phyloP scores from a whole-genome alignment of 2,888 invertebrate species.

The Trissolcus brochymenae region DNA sequence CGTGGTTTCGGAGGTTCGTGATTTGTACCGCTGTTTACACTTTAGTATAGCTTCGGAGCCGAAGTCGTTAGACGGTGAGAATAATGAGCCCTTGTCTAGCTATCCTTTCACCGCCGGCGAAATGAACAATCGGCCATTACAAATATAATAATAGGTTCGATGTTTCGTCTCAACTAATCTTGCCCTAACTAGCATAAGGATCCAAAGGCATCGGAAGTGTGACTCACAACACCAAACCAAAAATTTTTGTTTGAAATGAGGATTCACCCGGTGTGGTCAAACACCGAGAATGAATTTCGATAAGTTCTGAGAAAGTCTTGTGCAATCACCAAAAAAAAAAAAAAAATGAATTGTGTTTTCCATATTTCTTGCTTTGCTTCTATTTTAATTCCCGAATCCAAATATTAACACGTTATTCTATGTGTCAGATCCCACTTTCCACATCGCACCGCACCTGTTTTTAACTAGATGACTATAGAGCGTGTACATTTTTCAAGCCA shows the following conservation, averaged over 20 bases:
- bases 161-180: conserved; percentile 34
- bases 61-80: conserved; percentile 47
- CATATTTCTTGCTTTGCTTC: too few species aligned
- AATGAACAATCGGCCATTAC: conserved; percentile 32
- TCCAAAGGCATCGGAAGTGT: conserved; percentile 11
- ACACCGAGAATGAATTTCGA: too few species aligned
- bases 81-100: conserved; percentile 43
- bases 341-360: too few species aligned
- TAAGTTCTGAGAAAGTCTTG: too few species aligned
- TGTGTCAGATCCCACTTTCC: too few species aligned
- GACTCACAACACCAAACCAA: conserved; percentile 17
- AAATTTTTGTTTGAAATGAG: too few species aligned
- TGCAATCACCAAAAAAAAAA: too few species aligned
- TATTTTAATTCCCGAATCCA: too few species aligned
- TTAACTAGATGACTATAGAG: too few species aligned
- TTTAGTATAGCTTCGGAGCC: conserved; percentile 24
- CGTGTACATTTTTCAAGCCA: background rate
- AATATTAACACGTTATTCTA: too few species aligned
- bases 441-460: too few species aligned
- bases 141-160: conserved; percentile 44
- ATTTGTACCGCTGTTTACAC: conserved; percentile 41
- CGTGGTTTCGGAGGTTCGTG: conserved; percentile 36
- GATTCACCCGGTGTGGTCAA: too few species aligned
- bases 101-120: conserved; percentile 16
- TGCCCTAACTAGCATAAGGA: conserved; percentile 3